A percentile compares a stretch with the other conserved stretches of the same genome.
phyloP scores from a whole-genome alignment of 2,888 invertebrate genomes.

The Ormia ochracea region DNA sequence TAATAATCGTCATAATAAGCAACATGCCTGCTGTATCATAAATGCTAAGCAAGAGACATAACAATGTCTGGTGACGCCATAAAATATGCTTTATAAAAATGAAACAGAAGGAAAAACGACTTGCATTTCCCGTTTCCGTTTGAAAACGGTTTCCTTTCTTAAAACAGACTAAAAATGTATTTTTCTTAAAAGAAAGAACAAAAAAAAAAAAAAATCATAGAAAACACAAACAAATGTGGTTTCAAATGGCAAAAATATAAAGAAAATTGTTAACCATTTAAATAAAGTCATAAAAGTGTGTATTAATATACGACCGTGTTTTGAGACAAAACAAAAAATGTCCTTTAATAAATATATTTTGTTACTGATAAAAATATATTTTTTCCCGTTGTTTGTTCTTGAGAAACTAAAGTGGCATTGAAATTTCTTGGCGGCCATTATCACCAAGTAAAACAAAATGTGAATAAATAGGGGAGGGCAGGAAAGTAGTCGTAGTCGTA shows the following conservation, averaged over 20 bases:
- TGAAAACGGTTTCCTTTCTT: constrained; percentile 47
- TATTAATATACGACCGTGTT: background rate
- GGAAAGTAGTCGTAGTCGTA: constrained; percentile 50
- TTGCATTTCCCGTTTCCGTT: constrained; percentile 60
- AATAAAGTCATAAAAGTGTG: constrained; percentile 20
- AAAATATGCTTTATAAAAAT: constrained; percentile 50
- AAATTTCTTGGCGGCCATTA: constrained; percentile 58
- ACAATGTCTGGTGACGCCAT: constrained; percentile 58
- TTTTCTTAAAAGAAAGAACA: background rate
- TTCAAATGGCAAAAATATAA: constrained; percentile 2
- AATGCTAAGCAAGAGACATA: constrained; percentile 47
- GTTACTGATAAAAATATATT: background rate
- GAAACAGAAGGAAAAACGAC: constrained; percentile 39
- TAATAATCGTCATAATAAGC: constrained; percentile 48
- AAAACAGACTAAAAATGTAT: background rate
- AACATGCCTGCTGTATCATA: constrained; percentile 40
- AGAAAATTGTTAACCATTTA: constrained; percentile 37
- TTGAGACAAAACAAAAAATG: background rate
- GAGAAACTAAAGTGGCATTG: constrained; percentile 44
- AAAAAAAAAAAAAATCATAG: background rate
- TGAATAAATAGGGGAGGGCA: constrained; percentile 8
- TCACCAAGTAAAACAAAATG: constrained; percentile 38
- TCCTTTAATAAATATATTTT: background rate
- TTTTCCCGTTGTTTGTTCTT: constrained; percentile 5
- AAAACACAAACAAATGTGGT: constrained; percentile 12